A percentile compares a stretch with the other conserved stretches of the same genome.
Evolutionary conservation across 2,888 invertebrate genomes (phyloP).

Genomic region (Kryphioiulus occultus): DNA sequence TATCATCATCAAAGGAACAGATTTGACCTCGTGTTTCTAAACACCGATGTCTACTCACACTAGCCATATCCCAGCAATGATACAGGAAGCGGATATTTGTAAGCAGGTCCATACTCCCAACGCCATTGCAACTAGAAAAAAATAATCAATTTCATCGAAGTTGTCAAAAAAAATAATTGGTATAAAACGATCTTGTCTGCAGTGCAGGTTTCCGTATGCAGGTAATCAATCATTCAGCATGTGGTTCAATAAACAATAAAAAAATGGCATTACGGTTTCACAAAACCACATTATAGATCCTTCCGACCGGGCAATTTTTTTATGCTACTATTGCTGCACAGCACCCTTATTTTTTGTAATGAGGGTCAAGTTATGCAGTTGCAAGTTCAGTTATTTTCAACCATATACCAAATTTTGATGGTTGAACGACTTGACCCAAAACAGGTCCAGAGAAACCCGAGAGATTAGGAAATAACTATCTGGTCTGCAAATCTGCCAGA

Average conservation of each 20-base stretch:
- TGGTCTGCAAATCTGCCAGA: neutral
- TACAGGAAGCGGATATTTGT: constrained; percentile 71
- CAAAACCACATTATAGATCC: too few species aligned
- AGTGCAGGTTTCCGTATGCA: too few species aligned
- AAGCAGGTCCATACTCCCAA: constrained; percentile 80
- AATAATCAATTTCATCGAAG: neutral
- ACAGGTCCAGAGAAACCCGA: neutral
- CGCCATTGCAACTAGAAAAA: constrained; percentile 79
- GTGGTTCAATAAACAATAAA: too few species aligned
- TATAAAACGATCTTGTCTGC: too few species aligned
- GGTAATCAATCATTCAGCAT: too few species aligned
- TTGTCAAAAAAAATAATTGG: too few species aligned
- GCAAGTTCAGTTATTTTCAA: constrained; percentile 45
- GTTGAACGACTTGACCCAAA: neutral
- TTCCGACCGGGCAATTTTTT: too few species aligned
- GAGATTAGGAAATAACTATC: neutral
- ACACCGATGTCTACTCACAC: constrained; percentile 66
- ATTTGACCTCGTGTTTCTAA: neutral
- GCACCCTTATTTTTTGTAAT: too few species aligned
- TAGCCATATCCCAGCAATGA: constrained; percentile 83
- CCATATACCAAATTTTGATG: neutral
- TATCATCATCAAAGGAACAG: neutral
- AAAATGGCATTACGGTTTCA: too few species aligned
- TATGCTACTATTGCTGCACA: too few species aligned
- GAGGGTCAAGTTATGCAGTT: neutral